phyloP scores from a whole-genome alignment of 2,113 vertebrate genomes.

The Catharus minimus region DNA sequence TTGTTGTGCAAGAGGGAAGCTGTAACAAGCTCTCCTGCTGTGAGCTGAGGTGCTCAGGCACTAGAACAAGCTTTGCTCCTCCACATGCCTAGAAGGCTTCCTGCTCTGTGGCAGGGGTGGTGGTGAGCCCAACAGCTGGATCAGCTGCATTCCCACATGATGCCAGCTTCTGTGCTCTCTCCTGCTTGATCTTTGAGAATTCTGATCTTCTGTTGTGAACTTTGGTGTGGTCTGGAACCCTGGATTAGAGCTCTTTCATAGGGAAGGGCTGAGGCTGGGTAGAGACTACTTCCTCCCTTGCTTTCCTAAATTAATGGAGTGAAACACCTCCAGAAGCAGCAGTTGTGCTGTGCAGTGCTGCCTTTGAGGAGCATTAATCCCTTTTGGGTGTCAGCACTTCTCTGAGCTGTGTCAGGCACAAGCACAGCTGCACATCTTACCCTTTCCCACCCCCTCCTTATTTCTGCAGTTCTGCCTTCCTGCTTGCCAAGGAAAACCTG shows the following conservation, averaged over 20 bases:
- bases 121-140: not conserved
- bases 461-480: not conserved
- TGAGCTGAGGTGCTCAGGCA: not conserved
- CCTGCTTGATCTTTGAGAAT: not conserved
- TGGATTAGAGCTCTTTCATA: not conserved
- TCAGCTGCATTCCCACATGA: not conserved
- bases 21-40: not conserved
- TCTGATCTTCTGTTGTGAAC: not conserved
- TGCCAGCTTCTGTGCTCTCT: not conserved
- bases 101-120: not conserved
- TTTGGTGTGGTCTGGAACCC: not conserved
- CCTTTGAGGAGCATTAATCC: not conserved
- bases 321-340: not conserved
- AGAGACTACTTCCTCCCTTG: not conserved
- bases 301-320: not conserved
- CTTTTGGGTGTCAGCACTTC: not conserved
- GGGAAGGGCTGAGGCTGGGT: not conserved
- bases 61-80: not conserved
- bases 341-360: not conserved
- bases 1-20: not conserved
- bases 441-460: not conserved
- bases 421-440: not conserved
- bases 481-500: fast-evolving
- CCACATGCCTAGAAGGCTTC: not conserved
- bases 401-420: not conserved